Conservation (phyloP, 2,113 vertebrate genomes). For the Marcusenius ussheri region DNA sequence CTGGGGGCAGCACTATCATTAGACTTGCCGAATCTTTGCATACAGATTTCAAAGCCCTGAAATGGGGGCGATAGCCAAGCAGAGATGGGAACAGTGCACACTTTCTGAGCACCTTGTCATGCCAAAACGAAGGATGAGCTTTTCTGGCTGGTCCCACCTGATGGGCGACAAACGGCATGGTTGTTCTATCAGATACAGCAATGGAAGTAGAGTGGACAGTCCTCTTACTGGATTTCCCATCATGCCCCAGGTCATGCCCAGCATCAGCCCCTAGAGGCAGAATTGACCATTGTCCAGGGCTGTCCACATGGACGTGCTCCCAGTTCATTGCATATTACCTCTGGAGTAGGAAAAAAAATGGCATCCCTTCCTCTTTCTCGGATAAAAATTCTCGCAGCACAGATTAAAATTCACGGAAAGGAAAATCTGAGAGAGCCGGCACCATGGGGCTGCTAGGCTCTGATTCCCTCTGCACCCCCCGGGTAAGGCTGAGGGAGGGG, state of each 20-base stretch:
- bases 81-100: background rate
- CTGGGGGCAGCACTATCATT: background rate
- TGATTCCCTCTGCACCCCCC: slow-evolving; percentile 9
- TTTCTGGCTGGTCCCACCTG: background rate
- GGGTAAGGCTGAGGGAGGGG: background rate
- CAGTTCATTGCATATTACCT: background rate
- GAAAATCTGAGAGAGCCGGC: background rate
- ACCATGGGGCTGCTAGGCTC: background rate
- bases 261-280: background rate
- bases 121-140: background rate
- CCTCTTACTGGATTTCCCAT: background rate
- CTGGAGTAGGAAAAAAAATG: background rate
- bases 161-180: background rate
- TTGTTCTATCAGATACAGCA: background rate
- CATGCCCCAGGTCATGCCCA: background rate
- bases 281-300: background rate
- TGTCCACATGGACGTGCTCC: background rate
- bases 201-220: background rate
- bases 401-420: background rate
- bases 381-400: background rate
- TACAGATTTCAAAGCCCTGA: background rate
- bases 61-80: background rate
- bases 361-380: background rate
- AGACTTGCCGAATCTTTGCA: too few relatives aligned
- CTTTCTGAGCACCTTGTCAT: background rate